Percentiles rank a stretch among this genome's conserved stretches.
These are phyloP conservation scores for Plotosus lineatus DNA, from an alignment of 2,113 vertebrate genomes.

Conservation along the genomic window DNA sequence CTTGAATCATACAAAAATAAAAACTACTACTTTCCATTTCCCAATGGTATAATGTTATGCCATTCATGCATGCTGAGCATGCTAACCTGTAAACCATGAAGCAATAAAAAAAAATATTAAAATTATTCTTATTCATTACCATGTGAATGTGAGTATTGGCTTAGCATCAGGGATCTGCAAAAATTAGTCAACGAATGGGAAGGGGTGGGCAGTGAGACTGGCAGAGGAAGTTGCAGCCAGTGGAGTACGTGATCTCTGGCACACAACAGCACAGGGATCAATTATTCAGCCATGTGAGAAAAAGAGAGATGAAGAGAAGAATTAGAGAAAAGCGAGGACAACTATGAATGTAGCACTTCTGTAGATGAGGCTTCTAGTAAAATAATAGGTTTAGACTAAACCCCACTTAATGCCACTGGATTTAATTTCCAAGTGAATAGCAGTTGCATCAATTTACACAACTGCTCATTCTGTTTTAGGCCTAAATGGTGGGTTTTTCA, in stretches of 20 bases:
- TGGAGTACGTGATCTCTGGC: slow-evolving; percentile 45
- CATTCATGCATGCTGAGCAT: background rate
- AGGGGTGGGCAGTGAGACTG: background rate
- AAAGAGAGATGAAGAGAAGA: slow-evolving; percentile 26
- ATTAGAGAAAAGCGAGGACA: background rate
- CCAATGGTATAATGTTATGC: background rate
- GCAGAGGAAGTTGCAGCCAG: slow-evolving; percentile 21
- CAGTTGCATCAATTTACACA: background rate
- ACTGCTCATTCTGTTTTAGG: background rate
- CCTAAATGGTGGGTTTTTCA: background rate
- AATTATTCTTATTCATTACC: background rate
- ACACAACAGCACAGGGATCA: slow-evolving; percentile 33
- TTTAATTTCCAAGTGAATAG: background rate
- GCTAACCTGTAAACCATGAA: background rate
- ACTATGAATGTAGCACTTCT: background rate
- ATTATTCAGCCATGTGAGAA: slow-evolving; percentile 48
- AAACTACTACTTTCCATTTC: background rate
- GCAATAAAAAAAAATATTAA: background rate
- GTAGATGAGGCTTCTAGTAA: background rate
- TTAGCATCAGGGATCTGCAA: background rate
- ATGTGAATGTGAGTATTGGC: slow-evolving; percentile 12
- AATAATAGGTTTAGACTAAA: background rate
- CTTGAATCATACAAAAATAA: background rate
- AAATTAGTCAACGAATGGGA: slow-evolving; percentile 9
- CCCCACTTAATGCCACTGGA: background rate